These are phyloP conservation scores for Leucophenga montana DNA, from an alignment of 2,888 invertebrate genomes.

Conservation along the genomic window DNA sequence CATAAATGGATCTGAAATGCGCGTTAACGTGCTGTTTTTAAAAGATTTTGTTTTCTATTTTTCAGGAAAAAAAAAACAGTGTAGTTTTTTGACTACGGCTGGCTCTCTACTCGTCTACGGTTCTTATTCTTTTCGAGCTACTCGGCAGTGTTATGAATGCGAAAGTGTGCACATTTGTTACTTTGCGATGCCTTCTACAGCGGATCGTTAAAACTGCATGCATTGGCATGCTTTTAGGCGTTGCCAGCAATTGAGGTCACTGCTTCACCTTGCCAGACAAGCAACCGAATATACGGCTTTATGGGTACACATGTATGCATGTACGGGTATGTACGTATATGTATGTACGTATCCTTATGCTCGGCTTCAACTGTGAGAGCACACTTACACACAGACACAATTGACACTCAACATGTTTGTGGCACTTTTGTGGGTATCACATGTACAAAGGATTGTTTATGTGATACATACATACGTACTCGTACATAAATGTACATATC, in stretches of 20 bases:
- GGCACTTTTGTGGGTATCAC: slow-evolving; percentile 13
- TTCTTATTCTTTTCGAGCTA: neutral
- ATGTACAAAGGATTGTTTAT: too few species aligned
- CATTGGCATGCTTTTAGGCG: slow-evolving; percentile 23
- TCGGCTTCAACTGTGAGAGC: too few species aligned
- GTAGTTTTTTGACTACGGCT: neutral
- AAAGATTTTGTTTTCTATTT: neutral
- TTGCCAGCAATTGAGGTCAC: slow-evolving; percentile 26
- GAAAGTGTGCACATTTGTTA: slow-evolving; percentile 19
- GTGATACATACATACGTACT: neutral
- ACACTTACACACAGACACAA: neutral
- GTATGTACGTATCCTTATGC: neutral
- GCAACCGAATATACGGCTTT: neutral
- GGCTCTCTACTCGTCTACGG: neutral
- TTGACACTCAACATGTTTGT: slow-evolving; percentile 15
- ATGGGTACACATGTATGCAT: neutral
- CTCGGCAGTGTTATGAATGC: slow-evolving; percentile 7
- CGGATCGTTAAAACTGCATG: slow-evolving; percentile 7
- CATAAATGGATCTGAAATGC: too few species aligned
- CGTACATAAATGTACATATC: neutral
- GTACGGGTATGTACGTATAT: neutral
- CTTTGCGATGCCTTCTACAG: neutral
- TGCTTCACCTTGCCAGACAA: slow-evolving; percentile 25
- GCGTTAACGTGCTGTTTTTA: neutral
- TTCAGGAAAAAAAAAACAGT: neutral